phyloP scores from a whole-genome alignment of 2,797 vertebrate species.

The Stomatorhinus walkeri region DNA sequence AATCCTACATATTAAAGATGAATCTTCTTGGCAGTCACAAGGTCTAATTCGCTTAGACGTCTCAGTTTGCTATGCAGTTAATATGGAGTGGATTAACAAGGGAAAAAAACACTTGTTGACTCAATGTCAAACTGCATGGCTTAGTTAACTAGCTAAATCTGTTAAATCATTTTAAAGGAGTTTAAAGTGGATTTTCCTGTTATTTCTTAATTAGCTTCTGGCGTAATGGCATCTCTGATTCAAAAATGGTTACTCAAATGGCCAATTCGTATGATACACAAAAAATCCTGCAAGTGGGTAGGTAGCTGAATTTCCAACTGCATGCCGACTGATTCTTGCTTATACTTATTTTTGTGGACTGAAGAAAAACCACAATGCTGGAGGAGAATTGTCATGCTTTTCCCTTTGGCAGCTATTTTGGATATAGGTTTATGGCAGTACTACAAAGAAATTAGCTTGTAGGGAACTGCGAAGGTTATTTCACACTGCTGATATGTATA shows the following conservation, averaged over 20 bases:
- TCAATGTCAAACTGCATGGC: not conserved
- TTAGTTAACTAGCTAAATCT: not conserved
- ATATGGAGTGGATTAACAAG: not conserved
- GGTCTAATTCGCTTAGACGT: not conserved
- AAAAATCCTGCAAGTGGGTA: not conserved
- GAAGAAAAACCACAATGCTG: not conserved
- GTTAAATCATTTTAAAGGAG: not conserved
- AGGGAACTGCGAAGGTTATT: not conserved
- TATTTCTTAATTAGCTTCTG: constrained; percentile 6
- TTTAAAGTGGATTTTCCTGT: not conserved
- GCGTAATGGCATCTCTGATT: not conserved
- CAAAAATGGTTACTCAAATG: not conserved
- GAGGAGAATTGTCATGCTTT: not conserved
- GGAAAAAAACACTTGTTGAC: not conserved
- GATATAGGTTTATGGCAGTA: not conserved
- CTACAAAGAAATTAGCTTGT: not conserved
- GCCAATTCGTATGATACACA: not conserved
- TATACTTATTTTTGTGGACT: not conserved
- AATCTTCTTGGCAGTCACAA: not conserved
- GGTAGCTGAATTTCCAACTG: not conserved
- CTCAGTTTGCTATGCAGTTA: not conserved
- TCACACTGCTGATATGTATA: not conserved
- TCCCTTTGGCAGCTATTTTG: not conserved
- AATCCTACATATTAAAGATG: not conserved
- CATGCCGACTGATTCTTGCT: not conserved